Evolutionary conservation across 1,140 invertebrate species (phyloP), one percentile per base, ranked within the genome.

Genomic region (Cotesia vestalis): DNA sequence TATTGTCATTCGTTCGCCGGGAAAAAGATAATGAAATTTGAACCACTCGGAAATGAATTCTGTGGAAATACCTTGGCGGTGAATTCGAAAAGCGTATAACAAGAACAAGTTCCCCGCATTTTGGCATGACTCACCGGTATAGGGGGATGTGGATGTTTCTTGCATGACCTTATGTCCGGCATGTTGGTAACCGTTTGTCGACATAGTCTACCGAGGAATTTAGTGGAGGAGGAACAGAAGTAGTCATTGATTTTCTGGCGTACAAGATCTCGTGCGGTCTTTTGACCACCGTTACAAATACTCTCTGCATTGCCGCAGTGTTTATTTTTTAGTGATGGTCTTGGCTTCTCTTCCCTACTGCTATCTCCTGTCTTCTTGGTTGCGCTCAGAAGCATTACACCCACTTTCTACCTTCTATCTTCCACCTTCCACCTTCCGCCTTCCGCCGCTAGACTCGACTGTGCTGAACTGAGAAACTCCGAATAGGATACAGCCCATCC

Each of bases 161-260:
- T 59, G 57, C 57, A 59, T 59, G 57, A 59, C 57, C 57, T 27
- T 59, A 59, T 59, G 57, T 59, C 57, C 57, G 57, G 57, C 57
- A 59, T 59, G 17, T 59, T 59, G 17, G 57, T 59, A 27, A 27
- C 57, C 20, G 57, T 59, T 59, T 27, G 27, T 46, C 6, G 40
- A 59, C 17, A 59, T 27, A 59, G 27, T 59, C 57, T 9, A 59
- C 57, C 4, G 4, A 8, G 27, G 57, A 59, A 59, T 59, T 59
- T 59, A 20, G 8, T 59, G 40, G 40, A 46, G 11, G 40, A 46
- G 40, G 40, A 46, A 46, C 11, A 46, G 14, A 59, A 59, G 57
- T 20, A 59, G 14, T 59, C 57, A 59, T 59, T 59, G 57, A 59
- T 59, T 59, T 59, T 59, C 57, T 27, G 9, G 20, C 14, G 14